Evolutionary conservation across 2,113 vertebrate species (phyloP), one percentile per base, ranked within the genome.

Genomic region (Istiophorus platypterus): DNA sequence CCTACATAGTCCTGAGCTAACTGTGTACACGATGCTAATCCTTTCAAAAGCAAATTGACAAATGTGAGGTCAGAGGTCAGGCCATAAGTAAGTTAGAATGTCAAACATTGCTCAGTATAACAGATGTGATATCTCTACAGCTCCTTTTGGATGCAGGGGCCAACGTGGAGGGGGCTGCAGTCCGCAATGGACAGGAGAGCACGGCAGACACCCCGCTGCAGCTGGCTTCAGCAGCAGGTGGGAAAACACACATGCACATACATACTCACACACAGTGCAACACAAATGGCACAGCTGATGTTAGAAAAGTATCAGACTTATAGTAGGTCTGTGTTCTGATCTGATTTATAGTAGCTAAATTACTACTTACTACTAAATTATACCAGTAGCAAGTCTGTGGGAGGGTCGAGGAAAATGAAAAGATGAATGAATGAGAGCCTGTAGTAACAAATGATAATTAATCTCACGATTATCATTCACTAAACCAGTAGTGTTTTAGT

Each of bases 181-280:
- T 96, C 8, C 96, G 93, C 76, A 95, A 96, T 0, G 96, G 97
- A 0, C 98, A 99, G 82, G 97, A 98, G 92, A 98, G 95, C 88
- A 96, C 95, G 0, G 95, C 97, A 0, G 98, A 99, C 92, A 98
- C 97, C 0, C 98, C 98, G 0, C 91, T 99, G 45, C 98, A 99
- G 94, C 95, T 99, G 90, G 98, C 98, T 15, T 99, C 98, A 0
- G 97, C 98, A 17, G 98, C 98, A 89, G 98, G 98, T 99, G 94
- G 81, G 95, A 80, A 56, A 47, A 65, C 71, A 34, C 45, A 34
- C 57, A 8, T 63, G 18, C 63, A 41, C 39, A 74, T 2, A 56
- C 49, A 81, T 24, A 17, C 18, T 49, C 41, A 39, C 56, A 65
- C 31, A 11, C 41, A 31, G 0, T 61, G 51, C 24, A 58, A 66